Conservation (phyloP, 2,888 invertebrate species). For the Patella ulyssiponensis region DNA sequence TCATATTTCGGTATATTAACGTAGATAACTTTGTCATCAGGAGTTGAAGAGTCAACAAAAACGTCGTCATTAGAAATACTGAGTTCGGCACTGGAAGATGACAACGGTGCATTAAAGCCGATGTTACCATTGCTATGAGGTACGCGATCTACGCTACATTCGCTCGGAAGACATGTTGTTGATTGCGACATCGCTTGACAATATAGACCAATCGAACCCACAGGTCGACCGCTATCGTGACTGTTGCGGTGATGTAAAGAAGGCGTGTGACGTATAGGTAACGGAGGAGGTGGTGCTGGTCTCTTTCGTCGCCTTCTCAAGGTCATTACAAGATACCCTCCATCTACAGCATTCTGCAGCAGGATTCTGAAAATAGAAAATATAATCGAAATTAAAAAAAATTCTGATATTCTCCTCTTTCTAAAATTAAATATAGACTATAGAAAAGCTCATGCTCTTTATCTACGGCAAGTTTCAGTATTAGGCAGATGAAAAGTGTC, state of each 20-base stretch:
- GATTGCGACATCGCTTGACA: slow-evolving; percentile 31
- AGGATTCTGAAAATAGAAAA: slow-evolving; percentile 43
- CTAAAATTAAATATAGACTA: neutral
- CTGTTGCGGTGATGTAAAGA: slow-evolving; percentile 19
- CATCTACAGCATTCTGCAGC: slow-evolving; percentile 52
- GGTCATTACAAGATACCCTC: slow-evolving; percentile 56
- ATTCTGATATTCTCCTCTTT: no score
- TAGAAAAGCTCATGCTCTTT: neutral
- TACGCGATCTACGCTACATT: neutral
- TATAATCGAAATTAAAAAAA: neutral
- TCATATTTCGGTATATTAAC: slow-evolving; percentile 38
- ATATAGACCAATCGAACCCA: slow-evolving; percentile 17
- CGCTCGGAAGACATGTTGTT: slow-evolving; percentile 31
- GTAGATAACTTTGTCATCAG: slow-evolving; percentile 39
- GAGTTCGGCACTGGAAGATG: slow-evolving; percentile 31
- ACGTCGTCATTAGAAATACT: slow-evolving; percentile 45
- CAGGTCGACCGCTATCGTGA: neutral
- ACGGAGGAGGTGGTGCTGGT: slow-evolving; percentile 49
- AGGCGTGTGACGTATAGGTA: slow-evolving; percentile 42
- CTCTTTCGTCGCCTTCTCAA: slow-evolving; percentile 56
- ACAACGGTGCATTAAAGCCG: neutral
- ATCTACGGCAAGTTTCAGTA: neutral
- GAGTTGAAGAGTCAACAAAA: slow-evolving; percentile 40
- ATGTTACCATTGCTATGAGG: slow-evolving; percentile 5
- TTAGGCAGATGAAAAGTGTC: neutral